Percentiles rank a stretch among this genome's conserved stretches.
Conservation (phyloP, 2,113 vertebrate genomes). For the Perca schrenkii region DNA sequence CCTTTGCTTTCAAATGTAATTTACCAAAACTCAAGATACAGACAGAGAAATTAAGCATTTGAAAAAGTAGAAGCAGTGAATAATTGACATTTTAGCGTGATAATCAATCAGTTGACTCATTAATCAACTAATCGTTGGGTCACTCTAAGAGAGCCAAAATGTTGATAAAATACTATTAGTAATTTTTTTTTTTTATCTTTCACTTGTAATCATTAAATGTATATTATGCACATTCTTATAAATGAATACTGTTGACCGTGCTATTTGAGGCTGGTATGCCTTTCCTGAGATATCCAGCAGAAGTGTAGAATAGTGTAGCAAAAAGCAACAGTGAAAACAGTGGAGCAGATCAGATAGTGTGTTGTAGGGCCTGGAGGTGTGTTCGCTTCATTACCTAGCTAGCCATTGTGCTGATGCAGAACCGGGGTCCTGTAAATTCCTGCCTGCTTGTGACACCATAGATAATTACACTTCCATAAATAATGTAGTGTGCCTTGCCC, state of each 20-base stretch:
- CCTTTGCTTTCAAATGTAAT: neutral
- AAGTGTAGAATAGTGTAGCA: conserved; percentile 3
- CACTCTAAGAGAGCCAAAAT: neutral
- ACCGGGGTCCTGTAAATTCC: conserved; percentile 81
- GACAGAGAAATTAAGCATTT: neutral
- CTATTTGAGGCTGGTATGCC: neutral
- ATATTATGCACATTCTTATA: neutral
- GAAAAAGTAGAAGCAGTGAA: neutral
- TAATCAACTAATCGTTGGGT: neutral
- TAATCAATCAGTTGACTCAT: conserved; percentile 9
- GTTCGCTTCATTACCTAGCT: conserved; percentile 79
- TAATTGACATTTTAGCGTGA: neutral
- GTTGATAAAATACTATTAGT: neutral
- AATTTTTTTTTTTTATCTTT: neutral
- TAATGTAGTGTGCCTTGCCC: conserved; percentile 79
- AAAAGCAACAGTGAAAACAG: conserved; percentile 48
- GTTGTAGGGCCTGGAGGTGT: conserved; percentile 74
- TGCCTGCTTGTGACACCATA: conserved; percentile 81
- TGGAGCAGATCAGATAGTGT: conserved; percentile 60
- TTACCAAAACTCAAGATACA: neutral
- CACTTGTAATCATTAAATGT: neutral
- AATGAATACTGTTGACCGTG: neutral
- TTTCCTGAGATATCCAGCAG: conserved; percentile 9
- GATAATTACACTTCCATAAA: conserved; percentile 85
- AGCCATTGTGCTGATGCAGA: conserved; percentile 83